Evolutionary conservation across 2,113 vertebrate species (phyloP).

Genomic region (Osmerus mordax): DNA sequence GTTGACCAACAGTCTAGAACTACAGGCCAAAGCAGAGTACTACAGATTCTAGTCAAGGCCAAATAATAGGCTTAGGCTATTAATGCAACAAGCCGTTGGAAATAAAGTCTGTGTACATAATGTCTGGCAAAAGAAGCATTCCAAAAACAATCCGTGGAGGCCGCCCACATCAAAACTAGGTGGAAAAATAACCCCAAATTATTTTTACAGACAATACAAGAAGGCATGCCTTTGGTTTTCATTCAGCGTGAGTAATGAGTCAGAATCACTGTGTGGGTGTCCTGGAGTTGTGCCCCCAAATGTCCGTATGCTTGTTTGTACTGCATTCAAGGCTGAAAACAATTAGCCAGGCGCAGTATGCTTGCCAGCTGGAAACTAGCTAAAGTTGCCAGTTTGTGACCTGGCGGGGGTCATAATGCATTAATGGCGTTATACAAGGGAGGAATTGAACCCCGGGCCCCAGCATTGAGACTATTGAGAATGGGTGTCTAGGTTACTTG

Average conservation of each 20-base stretch:
- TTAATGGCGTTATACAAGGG: neutral
- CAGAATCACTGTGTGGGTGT: slow-evolving; percentile 2
- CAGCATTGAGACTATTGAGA: neutral
- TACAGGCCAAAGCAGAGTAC: no score
- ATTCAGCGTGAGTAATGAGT: slow-evolving; percentile 5
- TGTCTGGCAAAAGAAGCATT: no score
- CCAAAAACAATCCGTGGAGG: no score
- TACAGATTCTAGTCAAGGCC: no score
- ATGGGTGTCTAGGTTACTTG: neutral
- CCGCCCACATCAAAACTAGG: no score
- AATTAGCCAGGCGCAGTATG: neutral
- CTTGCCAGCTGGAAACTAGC: slow-evolving; percentile 8
- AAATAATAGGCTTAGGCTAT: no score
- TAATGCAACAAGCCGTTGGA: no score
- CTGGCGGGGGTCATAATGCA: neutral
- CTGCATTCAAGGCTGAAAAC: slow-evolving; percentile 1
- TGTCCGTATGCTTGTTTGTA: neutral
- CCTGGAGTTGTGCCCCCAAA: slow-evolving; percentile 2
- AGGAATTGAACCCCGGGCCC: neutral
- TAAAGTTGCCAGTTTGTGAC: slow-evolving; percentile 7
- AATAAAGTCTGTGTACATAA: no score
- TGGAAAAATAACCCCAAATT: neutral
- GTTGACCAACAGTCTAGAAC: no score
- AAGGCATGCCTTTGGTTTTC: neutral
- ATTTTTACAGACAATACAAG: neutral